Evolutionary conservation across 2,888 invertebrate genomes (phyloP).

Genomic region (Sphinx pinastri): DNA sequence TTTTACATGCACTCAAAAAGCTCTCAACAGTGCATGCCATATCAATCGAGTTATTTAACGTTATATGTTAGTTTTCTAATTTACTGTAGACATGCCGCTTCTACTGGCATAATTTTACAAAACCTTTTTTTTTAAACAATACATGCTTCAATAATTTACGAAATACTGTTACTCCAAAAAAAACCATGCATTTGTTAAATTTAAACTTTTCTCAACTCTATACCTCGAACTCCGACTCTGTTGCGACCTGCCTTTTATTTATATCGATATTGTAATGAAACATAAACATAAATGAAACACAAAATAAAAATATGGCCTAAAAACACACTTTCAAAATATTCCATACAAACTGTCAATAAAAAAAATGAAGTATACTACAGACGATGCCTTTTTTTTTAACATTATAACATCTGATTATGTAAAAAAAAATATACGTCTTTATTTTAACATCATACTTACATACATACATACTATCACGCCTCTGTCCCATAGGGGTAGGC

Average conservation of each 20-base stretch:
- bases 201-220: slow-evolving; percentile 30
- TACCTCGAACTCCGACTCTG: slow-evolving; percentile 39
- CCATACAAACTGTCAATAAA: neutral
- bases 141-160: slow-evolving; percentile 23
- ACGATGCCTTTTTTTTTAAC: no score
- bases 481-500: no score
- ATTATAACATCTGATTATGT: no score
- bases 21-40: slow-evolving; percentile 57
- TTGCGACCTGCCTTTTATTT: slow-evolving; percentile 37
- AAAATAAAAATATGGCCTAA: slow-evolving; percentile 24
- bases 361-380: no score
- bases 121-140: slow-evolving; percentile 32
- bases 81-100: slow-evolving; percentile 54
- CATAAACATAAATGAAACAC: slow-evolving; percentile 20
- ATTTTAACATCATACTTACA: no score
- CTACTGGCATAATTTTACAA: slow-evolving; percentile 30
- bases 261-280: slow-evolving; percentile 36
- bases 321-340: neutral
- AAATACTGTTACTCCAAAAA: slow-evolving; percentile 12
- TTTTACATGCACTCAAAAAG: slow-evolving; percentile 58
- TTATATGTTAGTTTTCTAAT: slow-evolving; percentile 53
- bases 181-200: slow-evolving; percentile 40
- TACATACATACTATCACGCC: no score
- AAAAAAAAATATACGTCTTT: no score
- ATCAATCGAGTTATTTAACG: slow-evolving; percentile 43